These are phyloP conservation scores for Elephantulus edwardii DNA, from an alignment of 2,113 vertebrate genomes.

Conservation along the genomic window DNA sequence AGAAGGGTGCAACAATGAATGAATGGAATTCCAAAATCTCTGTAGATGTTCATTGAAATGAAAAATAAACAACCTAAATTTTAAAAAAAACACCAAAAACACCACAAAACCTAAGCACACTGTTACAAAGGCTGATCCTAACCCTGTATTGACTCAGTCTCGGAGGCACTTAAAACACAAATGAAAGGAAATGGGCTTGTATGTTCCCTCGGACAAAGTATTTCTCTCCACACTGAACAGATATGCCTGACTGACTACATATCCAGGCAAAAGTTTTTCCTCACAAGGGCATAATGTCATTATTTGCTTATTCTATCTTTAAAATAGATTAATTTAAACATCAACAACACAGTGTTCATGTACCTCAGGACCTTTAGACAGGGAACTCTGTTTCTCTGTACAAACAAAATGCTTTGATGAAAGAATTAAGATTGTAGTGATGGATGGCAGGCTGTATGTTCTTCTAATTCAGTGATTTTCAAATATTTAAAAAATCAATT, in stretches of 20 bases:
- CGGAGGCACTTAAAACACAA: not conserved
- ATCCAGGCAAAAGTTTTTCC: not conserved
- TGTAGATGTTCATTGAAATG: no score
- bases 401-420: not conserved
- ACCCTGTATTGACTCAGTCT: not conserved
- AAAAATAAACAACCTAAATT: no score
- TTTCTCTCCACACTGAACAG: not conserved
- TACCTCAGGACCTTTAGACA: not conserved
- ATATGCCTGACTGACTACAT: no score
- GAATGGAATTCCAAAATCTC: no score
- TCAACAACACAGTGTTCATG: not conserved
- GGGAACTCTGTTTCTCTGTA: not conserved
- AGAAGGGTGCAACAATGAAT: no score
- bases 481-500: not conserved
- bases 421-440: not conserved
- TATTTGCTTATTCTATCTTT: constrained; percentile 41
- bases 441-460: not conserved
- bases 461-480: not conserved
- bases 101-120: not conserved
- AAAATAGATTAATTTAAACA: constrained; percentile 1
- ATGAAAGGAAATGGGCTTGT: not conserved
- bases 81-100: no score
- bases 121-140: not conserved
- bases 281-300: constrained; percentile 10
- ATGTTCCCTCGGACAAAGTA: accelerated